Evolutionary conservation across 2,888 invertebrate species (phyloP).

Genomic region (Drosophila engyochracea): DNA sequence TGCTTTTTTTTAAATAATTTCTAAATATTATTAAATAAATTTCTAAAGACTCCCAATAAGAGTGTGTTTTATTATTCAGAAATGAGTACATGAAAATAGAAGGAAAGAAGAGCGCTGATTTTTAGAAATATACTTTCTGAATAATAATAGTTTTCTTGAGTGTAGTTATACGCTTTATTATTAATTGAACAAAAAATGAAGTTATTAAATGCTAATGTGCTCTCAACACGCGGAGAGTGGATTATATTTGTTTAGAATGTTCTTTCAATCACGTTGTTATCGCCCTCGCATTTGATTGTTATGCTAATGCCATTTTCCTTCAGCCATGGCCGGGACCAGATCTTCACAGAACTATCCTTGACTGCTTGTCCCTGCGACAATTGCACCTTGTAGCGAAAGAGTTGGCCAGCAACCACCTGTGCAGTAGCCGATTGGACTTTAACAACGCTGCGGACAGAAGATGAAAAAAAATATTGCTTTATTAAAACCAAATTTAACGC

Average conservation of each 20-base stretch:
- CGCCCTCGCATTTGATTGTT: conserved; percentile 58
- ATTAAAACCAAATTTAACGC: not conserved
- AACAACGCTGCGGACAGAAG: conserved; percentile 40
- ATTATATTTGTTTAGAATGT: conserved; percentile 37
- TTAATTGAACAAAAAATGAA: not conserved
- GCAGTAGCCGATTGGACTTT: conserved; percentile 56
- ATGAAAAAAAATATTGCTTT: not conserved
- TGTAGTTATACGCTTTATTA: not conserved
- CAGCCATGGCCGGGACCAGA: conserved; percentile 71
- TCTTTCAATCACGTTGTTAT: conserved; percentile 39
- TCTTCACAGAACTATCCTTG: conserved; percentile 61
- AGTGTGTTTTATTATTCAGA: not conserved
- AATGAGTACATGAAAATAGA: not conserved
- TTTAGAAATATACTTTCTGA: no score
- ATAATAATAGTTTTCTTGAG: not conserved
- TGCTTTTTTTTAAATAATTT: no score
- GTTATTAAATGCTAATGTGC: conserved; percentile 6
- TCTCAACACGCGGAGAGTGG: conserved; percentile 1
- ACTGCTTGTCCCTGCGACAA: conserved; percentile 41
- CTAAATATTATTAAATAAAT: not conserved
- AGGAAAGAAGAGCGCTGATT: no score
- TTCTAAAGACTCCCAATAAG: not conserved
- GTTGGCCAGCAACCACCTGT: conserved; percentile 60
- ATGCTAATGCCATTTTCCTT: conserved; percentile 53
- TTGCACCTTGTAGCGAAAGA: conserved; percentile 58